These are phyloP conservation scores for Xenops minutus DNA, from an alignment of 2,797 vertebrate species.

Conservation along the genomic window DNA sequence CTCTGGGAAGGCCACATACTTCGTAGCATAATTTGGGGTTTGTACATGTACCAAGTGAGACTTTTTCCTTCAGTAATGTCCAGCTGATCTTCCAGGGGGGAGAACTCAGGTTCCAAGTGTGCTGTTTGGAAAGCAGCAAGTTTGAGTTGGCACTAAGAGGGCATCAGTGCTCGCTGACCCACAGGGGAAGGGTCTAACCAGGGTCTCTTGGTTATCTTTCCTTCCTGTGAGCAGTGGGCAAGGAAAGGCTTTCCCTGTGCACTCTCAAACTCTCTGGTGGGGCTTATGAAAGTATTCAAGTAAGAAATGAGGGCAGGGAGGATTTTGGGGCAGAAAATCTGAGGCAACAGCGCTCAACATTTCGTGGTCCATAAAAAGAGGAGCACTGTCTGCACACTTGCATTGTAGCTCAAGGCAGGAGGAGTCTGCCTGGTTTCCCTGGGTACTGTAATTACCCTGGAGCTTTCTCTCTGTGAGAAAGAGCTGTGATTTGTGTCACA, in stretches of 20 bases:
- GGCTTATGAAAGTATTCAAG: neutral
- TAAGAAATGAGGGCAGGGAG: neutral
- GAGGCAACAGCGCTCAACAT: neutral
- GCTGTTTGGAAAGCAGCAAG: neutral
- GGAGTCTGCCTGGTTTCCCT: neutral
- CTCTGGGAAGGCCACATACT: neutral
- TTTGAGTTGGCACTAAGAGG: neutral
- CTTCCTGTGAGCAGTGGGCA: neutral
- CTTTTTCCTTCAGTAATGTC: neutral
- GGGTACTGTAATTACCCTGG: neutral
- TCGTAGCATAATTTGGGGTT: neutral
- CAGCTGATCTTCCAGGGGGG: neutral
- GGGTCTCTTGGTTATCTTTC: neutral
- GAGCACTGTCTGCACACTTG: neutral
- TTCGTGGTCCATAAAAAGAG: neutral
- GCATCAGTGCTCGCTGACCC: neutral
- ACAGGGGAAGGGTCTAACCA: neutral
- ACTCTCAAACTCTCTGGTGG: neutral
- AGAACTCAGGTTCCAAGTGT: neutral
- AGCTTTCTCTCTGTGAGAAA: neutral
- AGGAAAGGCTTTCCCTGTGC: neutral
- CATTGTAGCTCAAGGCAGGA: neutral
- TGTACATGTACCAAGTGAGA: neutral
- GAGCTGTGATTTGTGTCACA: neutral
- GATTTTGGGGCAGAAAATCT: neutral